These are phyloP conservation scores for Triplophysa rosa DNA, from an alignment of 2,113 vertebrate species.

Conservation along the genomic window DNA sequence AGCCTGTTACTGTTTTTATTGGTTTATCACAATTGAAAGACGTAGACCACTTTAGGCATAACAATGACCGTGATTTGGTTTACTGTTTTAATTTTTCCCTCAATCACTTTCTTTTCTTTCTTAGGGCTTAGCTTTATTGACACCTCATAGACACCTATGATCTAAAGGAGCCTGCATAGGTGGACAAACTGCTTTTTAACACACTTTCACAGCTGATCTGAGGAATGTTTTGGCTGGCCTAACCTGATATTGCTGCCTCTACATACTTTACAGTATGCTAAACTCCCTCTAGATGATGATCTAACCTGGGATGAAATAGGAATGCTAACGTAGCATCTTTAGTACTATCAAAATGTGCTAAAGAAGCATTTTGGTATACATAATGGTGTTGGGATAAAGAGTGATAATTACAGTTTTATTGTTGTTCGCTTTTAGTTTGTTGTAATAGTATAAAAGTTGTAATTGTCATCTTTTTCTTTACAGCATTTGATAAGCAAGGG, in stretches of 20 bases:
- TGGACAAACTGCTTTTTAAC: constrained; percentile 64
- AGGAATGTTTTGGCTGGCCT: constrained; percentile 68
- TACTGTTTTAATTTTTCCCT: background rate
- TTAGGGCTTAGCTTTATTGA: constrained; percentile 55
- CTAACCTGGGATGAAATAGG: background rate
- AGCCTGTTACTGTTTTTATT: background rate
- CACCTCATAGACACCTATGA: constrained; percentile 71
- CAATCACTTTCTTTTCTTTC: background rate
- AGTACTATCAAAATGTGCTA: background rate
- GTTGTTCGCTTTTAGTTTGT: background rate
- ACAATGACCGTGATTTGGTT: background rate
- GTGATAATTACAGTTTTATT: background rate
- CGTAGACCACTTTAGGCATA: background rate
- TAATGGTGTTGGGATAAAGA: background rate
- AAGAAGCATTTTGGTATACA: constrained; percentile 3
- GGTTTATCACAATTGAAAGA: background rate
- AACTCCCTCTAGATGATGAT: constrained; percentile 23
- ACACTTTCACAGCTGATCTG: constrained; percentile 35
- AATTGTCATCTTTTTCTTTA: constrained; percentile 60
- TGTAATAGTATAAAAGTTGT: background rate
- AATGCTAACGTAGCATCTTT: background rate
- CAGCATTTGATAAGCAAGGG: constrained; percentile 94
- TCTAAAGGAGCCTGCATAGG: constrained; percentile 62
- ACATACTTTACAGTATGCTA: constrained; percentile 40
- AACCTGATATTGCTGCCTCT: constrained; percentile 63